phyloP scores from a whole-genome alignment of 2,797 vertebrate genomes.

The Ceryle rudis region DNA sequence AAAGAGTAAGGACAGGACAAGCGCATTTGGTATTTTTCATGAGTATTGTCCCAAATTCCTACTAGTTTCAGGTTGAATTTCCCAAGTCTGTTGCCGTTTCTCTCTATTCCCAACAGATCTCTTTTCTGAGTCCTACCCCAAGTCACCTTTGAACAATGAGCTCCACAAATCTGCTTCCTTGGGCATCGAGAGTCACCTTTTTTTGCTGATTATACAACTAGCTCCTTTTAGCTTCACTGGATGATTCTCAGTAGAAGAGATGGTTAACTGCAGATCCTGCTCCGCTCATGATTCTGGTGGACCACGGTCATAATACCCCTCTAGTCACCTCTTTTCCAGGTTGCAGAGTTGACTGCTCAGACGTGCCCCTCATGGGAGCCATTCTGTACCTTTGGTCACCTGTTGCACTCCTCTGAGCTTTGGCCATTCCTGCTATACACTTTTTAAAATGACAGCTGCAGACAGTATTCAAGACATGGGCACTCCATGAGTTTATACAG shows the following conservation, averaged over 20 bases:
- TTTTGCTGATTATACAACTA: not conserved
- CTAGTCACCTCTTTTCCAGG: not conserved
- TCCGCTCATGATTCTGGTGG: not conserved
- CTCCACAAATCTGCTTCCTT: not conserved
- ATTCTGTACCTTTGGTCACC: not conserved
- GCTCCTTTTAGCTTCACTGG: not conserved
- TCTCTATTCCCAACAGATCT: not conserved
- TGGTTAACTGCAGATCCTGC: not conserved
- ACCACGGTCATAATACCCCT: not conserved
- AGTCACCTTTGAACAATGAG: not conserved
- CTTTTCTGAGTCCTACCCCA: not conserved
- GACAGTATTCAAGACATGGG: not conserved
- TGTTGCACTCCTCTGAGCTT: not conserved
- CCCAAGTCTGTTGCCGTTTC: not conserved
- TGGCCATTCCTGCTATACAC: not conserved
- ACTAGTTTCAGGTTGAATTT: not conserved
- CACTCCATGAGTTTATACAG: conserved; percentile 1
- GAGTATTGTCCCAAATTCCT: not conserved
- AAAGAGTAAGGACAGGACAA: not conserved
- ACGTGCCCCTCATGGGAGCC: not conserved
- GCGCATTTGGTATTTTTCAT: not conserved
- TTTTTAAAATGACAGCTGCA: not conserved
- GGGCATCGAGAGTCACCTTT: not conserved
- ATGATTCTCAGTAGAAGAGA: not conserved
- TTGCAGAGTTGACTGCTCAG: not conserved